These are phyloP conservation scores for Dendrocincla fuliginosa DNA, from an alignment of 2,797 vertebrate genomes.

Conservation along the genomic window DNA sequence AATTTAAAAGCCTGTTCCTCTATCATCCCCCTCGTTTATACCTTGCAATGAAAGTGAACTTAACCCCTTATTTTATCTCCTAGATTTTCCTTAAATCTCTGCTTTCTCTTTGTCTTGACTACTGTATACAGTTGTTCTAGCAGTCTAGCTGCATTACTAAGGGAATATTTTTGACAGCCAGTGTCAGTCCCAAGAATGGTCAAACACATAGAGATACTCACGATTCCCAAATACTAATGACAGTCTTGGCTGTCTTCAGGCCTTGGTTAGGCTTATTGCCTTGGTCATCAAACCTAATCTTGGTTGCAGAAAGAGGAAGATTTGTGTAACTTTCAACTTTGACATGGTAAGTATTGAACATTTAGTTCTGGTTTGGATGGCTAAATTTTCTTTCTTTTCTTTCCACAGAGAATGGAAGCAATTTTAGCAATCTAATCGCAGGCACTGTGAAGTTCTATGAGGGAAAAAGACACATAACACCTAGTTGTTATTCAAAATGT, in stretches of 20 bases:
- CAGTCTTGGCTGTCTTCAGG: background rate
- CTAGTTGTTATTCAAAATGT: background rate
- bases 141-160: background rate
- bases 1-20: background rate
- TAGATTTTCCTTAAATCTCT: background rate
- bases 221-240: background rate
- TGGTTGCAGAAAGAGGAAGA: background rate
- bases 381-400: background rate
- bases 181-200: background rate
- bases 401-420: background rate
- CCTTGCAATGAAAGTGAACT: background rate
- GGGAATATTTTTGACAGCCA: background rate
- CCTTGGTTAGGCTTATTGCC: background rate
- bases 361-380: background rate
- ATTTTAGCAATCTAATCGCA: background rate
- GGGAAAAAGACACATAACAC: background rate
- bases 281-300: background rate
- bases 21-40: background rate
- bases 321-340: background rate
- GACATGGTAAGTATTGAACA: background rate
- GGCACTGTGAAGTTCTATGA: background rate
- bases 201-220: background rate
- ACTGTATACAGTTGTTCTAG: background rate
- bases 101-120: background rate
- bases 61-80: background rate